A percentile compares a stretch with the other conserved stretches of the same genome.
Evolutionary conservation across 2,113 vertebrate genomes (phyloP).

Genomic region (Aspiorhynchus laticeps): DNA sequence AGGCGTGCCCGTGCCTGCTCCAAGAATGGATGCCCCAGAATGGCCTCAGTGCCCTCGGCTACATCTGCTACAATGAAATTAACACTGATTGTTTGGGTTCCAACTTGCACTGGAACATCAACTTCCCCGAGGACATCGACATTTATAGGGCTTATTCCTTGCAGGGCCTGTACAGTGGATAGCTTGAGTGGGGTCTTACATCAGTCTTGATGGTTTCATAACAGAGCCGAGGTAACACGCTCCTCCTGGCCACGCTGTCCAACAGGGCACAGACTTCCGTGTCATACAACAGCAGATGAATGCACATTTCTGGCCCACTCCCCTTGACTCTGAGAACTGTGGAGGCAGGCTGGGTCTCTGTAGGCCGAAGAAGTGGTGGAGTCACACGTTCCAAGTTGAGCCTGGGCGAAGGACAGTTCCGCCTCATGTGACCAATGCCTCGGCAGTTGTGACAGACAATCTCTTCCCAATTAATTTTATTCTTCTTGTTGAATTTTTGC

Average conservation of each 20-base stretch:
- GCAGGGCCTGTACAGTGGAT: constrained; percentile 29
- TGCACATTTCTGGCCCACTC: constrained; percentile 37
- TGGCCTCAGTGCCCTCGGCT: constrained; percentile 12
- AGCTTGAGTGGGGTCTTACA: constrained; percentile 28
- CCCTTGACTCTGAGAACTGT: background rate
- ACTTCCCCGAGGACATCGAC: constrained; percentile 29
- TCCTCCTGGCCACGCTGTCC: constrained; percentile 33
- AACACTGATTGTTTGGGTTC: constrained; percentile 22
- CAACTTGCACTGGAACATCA: constrained; percentile 3
- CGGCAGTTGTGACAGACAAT: too few relatives aligned
- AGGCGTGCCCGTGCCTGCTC: constrained; percentile 16
- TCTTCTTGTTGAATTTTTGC: too few relatives aligned
- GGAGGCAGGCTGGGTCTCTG: too few relatives aligned
- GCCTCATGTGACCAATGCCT: too few relatives aligned
- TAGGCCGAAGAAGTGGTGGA: too few relatives aligned
- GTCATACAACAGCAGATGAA: constrained; percentile 14
- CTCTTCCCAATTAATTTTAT: too few relatives aligned
- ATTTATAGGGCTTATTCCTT: constrained; percentile 18
- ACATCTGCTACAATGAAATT: constrained; percentile 46
- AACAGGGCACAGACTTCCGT: constrained; percentile 35
- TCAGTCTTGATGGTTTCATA: constrained; percentile 36
- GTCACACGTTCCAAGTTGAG: too few relatives aligned
- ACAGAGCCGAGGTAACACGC: constrained; percentile 17
- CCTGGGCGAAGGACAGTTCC: too few relatives aligned
- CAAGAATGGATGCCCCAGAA: constrained; percentile 47